Percentiles rank a stretch among this genome's conserved stretches.
These are phyloP conservation scores for Embidobia sp. DNA, from an alignment of 2,888 invertebrate species.

Conservation along the genomic window DNA sequence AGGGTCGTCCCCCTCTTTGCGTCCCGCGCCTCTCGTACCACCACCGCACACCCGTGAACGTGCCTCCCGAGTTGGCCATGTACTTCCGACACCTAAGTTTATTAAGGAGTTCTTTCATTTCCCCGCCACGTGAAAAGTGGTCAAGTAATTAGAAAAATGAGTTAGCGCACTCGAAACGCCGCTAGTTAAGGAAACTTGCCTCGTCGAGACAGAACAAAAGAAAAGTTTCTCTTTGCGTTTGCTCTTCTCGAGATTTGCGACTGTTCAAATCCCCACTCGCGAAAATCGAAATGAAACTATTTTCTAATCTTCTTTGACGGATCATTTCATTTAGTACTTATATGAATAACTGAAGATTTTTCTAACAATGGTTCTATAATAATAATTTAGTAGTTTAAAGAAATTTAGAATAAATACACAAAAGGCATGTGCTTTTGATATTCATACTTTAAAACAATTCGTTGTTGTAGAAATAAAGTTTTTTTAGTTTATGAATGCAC, in stretches of 20 bases:
- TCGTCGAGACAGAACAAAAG: slow-evolving; percentile 33
- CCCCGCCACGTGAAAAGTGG: slow-evolving; percentile 71
- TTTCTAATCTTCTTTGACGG: slow-evolving; percentile 13
- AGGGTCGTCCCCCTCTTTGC: slow-evolving; percentile 71
- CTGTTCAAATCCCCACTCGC: slow-evolving; percentile 21
- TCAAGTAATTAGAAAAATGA: slow-evolving; percentile 80
- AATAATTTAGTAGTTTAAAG: no score
- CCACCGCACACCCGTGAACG: slow-evolving; percentile 65
- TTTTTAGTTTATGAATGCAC: no score
- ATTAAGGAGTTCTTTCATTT: slow-evolving; percentile 71
- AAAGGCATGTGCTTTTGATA: no score
- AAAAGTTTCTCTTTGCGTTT: slow-evolving; percentile 33
- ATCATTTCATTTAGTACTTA: no score
- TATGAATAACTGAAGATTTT: no score
- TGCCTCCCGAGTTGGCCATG: slow-evolving; percentile 61
- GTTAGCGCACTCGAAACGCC: slow-evolving; percentile 73
- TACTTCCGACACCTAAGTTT: slow-evolving; percentile 76
- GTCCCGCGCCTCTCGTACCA: slow-evolving; percentile 49
- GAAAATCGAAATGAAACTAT: slow-evolving; percentile 24
- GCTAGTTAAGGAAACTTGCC: slow-evolving; percentile 71
- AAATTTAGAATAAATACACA: no score
- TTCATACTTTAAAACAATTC: no score
- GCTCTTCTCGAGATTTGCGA: slow-evolving; percentile 32
- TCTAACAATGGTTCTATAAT: no score
- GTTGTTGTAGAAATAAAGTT: no score